phyloP scores from a whole-genome alignment of 2,888 invertebrate genomes.

The Temnothorax rugatulus region DNA sequence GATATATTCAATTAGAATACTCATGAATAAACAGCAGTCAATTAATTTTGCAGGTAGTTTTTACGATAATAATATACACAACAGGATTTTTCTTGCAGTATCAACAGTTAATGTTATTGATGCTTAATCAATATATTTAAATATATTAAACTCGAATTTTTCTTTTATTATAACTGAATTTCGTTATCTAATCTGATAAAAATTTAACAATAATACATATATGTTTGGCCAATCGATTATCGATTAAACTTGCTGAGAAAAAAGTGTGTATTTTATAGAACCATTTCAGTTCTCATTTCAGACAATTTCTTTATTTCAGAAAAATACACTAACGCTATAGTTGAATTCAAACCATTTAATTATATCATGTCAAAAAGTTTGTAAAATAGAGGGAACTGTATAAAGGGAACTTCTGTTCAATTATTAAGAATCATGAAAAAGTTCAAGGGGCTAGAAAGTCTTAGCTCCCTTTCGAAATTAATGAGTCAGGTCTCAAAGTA shows the following conservation, averaged over 20 bases:
- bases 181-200: background rate
- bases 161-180: background rate
- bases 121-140: background rate
- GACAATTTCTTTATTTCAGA: background rate
- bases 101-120: background rate
- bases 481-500: background rate
- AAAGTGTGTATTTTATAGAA: background rate
- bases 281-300: background rate
- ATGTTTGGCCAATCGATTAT: background rate
- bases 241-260: background rate
- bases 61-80: background rate
- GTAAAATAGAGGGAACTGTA: background rate
- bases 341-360: background rate
- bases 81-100: background rate
- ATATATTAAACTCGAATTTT: background rate
- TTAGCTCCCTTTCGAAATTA: conserved; percentile 13
- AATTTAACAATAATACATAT: background rate
- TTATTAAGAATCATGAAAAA: background rate
- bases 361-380: background rate
- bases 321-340: background rate
- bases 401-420: background rate
- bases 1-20: background rate
- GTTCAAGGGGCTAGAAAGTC: background rate
- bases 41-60: background rate
- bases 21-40: background rate